Evolutionary conservation across 2,888 invertebrate species (phyloP).

Genomic region (Caenorhabditis zanzibari): DNA sequence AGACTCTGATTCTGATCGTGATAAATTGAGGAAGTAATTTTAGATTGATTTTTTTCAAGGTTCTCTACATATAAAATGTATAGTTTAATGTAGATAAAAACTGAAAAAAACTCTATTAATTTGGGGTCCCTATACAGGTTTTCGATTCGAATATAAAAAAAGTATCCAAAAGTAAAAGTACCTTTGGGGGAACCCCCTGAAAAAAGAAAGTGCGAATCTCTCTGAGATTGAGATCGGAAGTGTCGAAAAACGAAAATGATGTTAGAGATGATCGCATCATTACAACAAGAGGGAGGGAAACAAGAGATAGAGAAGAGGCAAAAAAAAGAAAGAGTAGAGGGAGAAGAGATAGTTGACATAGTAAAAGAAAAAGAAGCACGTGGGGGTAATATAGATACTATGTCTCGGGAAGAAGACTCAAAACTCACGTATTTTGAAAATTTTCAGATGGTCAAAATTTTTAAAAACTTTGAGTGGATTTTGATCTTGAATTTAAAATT

Average conservation of each 20-base stretch:
- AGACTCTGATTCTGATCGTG: neutral
- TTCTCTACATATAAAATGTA: neutral
- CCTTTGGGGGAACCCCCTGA: conserved; percentile 4
- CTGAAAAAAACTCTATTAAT: no score
- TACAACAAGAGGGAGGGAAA: conserved; percentile 12
- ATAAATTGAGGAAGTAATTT: conserved; percentile 29
- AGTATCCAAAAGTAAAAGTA: no score
- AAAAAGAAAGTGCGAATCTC: conserved; percentile 12
- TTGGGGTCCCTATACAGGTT: no score
- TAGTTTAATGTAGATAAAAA: no score
- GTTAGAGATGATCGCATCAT: conserved; percentile 20
- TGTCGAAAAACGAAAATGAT: conserved; percentile 27
- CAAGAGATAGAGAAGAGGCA: conserved; percentile 21
- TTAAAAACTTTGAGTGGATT: no score
- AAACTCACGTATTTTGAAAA: conserved; percentile 9
- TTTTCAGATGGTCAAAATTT: no score
- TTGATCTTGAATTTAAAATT: no score
- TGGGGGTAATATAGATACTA: neutral
- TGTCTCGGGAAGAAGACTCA: neutral
- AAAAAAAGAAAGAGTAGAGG: conserved; percentile 1
- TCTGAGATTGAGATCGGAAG: conserved; percentile 8
- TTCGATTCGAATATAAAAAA: no score
- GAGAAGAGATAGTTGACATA: conserved; percentile 13
- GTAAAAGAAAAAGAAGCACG: neutral
- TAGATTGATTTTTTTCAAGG: neutral